Evolutionary conservation across 2,888 invertebrate genomes (phyloP).

Genomic region (Eristalis arbustorum): DNA sequence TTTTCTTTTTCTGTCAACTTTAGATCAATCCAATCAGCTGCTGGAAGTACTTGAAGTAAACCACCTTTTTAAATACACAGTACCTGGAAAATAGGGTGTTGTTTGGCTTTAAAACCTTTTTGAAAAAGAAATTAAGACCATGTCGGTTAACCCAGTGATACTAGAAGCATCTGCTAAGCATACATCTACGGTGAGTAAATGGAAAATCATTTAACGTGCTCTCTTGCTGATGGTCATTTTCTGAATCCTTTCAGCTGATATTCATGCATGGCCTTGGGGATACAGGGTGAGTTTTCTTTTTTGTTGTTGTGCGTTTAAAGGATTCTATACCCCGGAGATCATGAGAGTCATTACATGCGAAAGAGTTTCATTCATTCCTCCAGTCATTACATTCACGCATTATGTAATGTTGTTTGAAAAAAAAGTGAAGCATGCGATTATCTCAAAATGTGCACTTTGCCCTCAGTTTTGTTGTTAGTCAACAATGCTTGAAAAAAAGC

Average conservation of each 20-base stretch:
- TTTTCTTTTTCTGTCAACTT: neutral
- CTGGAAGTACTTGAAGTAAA: neutral
- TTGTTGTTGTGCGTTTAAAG: neutral
- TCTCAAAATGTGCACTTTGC: constrained; percentile 47
- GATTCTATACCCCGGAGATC: neutral
- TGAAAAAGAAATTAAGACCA: constrained; percentile 41
- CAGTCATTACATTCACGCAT: neutral
- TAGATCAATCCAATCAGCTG: constrained; percentile 2
- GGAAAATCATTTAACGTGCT: neutral
- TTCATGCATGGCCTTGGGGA: constrained; percentile 98
- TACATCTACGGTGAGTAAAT: constrained; percentile 88
- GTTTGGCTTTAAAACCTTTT: neutral
- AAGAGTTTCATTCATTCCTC: neutral
- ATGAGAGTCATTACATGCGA: neutral
- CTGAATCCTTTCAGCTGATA: constrained; percentile 87
- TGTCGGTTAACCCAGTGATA: constrained; percentile 85
- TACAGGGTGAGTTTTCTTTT: constrained; percentile 88
- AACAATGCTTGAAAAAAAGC: neutral
- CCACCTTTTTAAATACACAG: neutral
- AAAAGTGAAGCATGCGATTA: constrained; percentile 12
- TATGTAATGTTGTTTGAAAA: neutral
- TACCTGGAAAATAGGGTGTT: neutral
- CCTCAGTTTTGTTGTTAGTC: neutral
- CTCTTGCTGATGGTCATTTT: constrained; percentile 38
- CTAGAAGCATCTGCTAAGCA: constrained; percentile 91